A percentile compares a stretch with the other conserved stretches of the same genome.
Evolutionary conservation across 1,140 invertebrate genomes (phyloP).

Genomic region (Radopholus similis): DNA sequence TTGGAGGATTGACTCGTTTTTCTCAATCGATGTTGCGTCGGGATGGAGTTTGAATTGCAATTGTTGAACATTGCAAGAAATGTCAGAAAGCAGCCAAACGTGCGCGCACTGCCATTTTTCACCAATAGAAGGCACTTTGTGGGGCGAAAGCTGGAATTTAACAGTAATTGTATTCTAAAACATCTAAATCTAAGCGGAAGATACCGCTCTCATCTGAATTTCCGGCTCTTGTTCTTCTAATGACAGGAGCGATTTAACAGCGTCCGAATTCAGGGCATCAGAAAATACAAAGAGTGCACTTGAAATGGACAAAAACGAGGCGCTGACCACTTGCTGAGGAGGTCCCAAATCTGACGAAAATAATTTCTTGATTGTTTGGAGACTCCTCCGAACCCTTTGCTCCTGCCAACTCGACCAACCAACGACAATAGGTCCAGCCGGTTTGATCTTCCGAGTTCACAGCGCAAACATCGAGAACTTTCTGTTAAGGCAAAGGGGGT

Average conservation of each 20-base stretch:
- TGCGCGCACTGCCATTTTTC: neutral
- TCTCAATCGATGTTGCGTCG: neutral
- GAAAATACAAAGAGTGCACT: conserved; percentile 21
- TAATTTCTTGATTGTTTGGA: conserved; percentile 13
- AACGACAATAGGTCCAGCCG: conserved; percentile 44
- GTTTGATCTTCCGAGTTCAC: conserved; percentile 48
- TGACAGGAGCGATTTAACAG: conserved; percentile 7
- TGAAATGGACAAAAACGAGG: neutral
- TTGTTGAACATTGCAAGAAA: neutral
- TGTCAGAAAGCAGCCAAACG: neutral
- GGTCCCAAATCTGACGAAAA: neutral
- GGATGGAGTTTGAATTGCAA: neutral
- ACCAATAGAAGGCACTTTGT: neutral
- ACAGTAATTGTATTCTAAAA: too few species aligned
- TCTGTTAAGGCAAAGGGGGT: conserved; percentile 25
- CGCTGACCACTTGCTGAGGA: neutral
- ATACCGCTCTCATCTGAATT: neutral
- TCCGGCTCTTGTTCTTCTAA: too few species aligned
- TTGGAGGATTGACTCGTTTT: neutral
- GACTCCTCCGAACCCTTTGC: neutral
- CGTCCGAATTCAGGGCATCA: conserved; percentile 17
- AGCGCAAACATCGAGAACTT: conserved; percentile 29
- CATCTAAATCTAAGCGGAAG: neutral
- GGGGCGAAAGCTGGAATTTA: conserved; percentile 20
- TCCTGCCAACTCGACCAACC: conserved; percentile 27